Conservation (phyloP, 2,797 vertebrate species). For the Aphelocoma californica region DNA sequence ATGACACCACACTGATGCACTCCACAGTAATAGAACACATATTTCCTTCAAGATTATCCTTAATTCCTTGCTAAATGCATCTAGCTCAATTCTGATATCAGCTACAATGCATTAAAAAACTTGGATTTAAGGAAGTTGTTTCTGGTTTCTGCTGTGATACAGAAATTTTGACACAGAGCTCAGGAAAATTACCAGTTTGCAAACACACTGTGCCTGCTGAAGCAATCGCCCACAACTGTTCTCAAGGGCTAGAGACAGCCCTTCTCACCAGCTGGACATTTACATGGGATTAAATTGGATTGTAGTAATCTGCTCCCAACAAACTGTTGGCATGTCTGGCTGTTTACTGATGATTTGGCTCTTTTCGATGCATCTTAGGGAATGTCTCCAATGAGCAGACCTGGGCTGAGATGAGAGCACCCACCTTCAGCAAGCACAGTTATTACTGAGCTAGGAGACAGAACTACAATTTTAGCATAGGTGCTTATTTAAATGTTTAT, state of each 20-base stretch:
- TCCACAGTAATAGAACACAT: background rate
- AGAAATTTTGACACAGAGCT: background rate
- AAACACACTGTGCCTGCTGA: background rate
- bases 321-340: background rate
- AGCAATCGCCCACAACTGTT: background rate
- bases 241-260: background rate
- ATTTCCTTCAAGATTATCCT: background rate
- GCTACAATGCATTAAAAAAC: background rate
- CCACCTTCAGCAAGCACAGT: background rate
- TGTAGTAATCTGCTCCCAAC: background rate
- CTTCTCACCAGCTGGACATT: background rate
- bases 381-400: background rate
- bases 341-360: background rate
- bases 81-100: background rate
- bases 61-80: background rate
- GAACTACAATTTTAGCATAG: background rate
- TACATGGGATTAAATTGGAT: background rate
- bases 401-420: background rate
- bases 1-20: fast-evolving
- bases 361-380: background rate
- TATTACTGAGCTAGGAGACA: background rate
- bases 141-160: background rate
- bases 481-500: background rate
- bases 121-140: background rate
- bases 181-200: background rate